phyloP scores from a whole-genome alignment of 1,140 invertebrate genomes.

The Babylonia areolata region DNA sequence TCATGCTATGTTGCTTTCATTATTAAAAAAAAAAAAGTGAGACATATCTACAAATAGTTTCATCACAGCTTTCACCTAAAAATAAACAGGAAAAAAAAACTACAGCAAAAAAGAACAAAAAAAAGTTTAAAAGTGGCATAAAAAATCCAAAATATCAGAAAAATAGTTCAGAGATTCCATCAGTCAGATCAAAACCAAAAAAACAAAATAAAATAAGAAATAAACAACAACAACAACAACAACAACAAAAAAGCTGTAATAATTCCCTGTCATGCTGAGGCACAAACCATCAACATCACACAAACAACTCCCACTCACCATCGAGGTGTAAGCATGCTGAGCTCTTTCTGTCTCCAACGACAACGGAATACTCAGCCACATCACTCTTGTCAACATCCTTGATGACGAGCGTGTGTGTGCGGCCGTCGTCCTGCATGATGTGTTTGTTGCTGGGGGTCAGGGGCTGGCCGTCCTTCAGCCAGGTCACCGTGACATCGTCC shows the following conservation, averaged over 20 bases:
- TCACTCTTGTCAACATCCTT: conserved; percentile 67
- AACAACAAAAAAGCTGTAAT: neutral
- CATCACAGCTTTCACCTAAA: neutral
- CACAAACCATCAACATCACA: neutral
- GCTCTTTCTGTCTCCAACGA: conserved; percentile 66
- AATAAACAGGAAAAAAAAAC: neutral
- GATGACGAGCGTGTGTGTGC: conserved; percentile 64
- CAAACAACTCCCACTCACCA: conserved; percentile 60
- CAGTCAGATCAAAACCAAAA: neutral
- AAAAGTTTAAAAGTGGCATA: too few relatives aligned
- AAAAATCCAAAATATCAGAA: neutral
- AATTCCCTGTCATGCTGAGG: conserved; percentile 11
- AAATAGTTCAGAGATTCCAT: neutral
- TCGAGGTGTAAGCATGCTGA: conserved; percentile 69
- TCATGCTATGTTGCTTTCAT: too few relatives aligned
- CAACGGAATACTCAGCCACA: conserved; percentile 68
- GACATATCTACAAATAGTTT: neutral
- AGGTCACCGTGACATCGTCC: conserved; percentile 67
- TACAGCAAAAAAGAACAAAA: neutral
- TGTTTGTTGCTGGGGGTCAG: conserved; percentile 68
- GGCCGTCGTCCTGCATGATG: conserved; percentile 60
- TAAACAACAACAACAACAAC: neutral
- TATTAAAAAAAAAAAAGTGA: neutral
- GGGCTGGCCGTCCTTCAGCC: conserved; percentile 66
- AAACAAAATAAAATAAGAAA: neutral